A percentile compares a stretch with the other conserved stretches of the same genome.
phyloP scores from a whole-genome alignment of 2,113 vertebrate species.

The Syngnathus scovelli region DNA sequence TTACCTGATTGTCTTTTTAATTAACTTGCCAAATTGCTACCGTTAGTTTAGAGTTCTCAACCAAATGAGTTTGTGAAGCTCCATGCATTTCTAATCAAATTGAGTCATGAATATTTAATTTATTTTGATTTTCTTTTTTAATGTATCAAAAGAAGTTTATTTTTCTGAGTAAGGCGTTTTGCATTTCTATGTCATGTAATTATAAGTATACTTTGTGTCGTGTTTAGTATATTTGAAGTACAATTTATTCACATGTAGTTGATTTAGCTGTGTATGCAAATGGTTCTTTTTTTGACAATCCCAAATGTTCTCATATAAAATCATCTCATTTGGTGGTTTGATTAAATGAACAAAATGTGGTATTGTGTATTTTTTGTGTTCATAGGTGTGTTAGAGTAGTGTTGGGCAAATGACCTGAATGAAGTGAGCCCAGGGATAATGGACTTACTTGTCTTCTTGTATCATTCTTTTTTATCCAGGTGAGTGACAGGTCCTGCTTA shows the following conservation, averaged over 20 bases:
- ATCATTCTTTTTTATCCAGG: slow-evolving; percentile 18
- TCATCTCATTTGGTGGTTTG: slow-evolving; percentile 49
- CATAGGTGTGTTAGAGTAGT: not conserved
- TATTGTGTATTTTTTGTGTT: not conserved
- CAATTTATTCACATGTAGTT: slow-evolving; percentile 56
- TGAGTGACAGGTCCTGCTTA: slow-evolving; percentile 59
- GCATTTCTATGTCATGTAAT: slow-evolving; percentile 57
- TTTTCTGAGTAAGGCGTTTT: slow-evolving; percentile 75
- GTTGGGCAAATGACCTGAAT: not conserved
- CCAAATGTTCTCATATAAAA: slow-evolving; percentile 59
- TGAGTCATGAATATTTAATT: slow-evolving; percentile 93
- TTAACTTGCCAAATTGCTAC: slow-evolving; percentile 22
- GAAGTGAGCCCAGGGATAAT: slow-evolving; percentile 17
- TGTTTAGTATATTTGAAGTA: slow-evolving; percentile 59
- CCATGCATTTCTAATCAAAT: slow-evolving; percentile 82
- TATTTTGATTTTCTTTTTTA: slow-evolving; percentile 79
- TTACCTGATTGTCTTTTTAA: not conserved
- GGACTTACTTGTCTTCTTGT: slow-evolving; percentile 27
- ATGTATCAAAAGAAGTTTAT: slow-evolving; percentile 69
- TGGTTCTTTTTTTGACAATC: slow-evolving; percentile 73
- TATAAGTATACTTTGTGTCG: slow-evolving; percentile 64
- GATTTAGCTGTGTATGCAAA: slow-evolving; percentile 62
- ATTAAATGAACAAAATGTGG: slow-evolving; percentile 53
- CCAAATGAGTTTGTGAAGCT: slow-evolving; percentile 68
- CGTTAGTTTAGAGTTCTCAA: slow-evolving; percentile 28